Base-by-base conservation (phyloP, 30 jellyfish, hydroid and myxozoan genomes). In the Calvadosia cruxmelitensis region DNA sequence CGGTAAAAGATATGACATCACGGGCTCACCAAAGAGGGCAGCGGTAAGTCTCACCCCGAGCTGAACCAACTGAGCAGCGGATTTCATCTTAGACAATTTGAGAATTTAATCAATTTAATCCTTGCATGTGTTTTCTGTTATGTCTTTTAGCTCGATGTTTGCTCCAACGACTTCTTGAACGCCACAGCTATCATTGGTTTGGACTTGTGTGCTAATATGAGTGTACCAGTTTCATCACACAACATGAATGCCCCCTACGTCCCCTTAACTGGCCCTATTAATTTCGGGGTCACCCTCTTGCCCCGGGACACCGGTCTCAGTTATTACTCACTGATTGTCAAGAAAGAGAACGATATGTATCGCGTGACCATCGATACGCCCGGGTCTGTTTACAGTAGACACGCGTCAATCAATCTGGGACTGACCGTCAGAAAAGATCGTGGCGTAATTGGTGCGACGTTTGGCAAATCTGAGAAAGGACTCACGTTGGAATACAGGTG, bases 191-290 rank as follows among this genome's bases (percentile, higher is more conserved):
- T 52, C 0, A 29, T 91, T 62, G 99, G 99, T 16, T 74, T 84
- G 34, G 81, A 91, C 49, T 52, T 80, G 2, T 91, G 99, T 67
- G 64, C 81, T 1, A 84, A 67, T 3, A 29, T 83, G 34, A 71
- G 90, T 52, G 78, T 91, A 50, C 99, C 99, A 20, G 84, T 75
- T 35, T 84, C 95, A 27, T 91, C 62, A 30, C 93, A 91, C 64
- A 68, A 79, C 50, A 34, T 70, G 1, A 52, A 66, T 7, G 83
- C 94, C 16, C 99, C 99, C 48, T 91, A 49, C 57, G 82, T 84
- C 67, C 99, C 99, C 27, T 63, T 91, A 49, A 71, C 99, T 78
- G 99, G 99, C 49, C 99, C 99, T 27, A 76, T 85, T 0, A 64
- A 72, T 51, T 74, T 78, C 24, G 93, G 94, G 3, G 69, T 82